Evolutionary conservation across 2,797 vertebrate species (phyloP), one percentile per base, ranked within the genome.

Genomic region (Graptemys geographica): DNA sequence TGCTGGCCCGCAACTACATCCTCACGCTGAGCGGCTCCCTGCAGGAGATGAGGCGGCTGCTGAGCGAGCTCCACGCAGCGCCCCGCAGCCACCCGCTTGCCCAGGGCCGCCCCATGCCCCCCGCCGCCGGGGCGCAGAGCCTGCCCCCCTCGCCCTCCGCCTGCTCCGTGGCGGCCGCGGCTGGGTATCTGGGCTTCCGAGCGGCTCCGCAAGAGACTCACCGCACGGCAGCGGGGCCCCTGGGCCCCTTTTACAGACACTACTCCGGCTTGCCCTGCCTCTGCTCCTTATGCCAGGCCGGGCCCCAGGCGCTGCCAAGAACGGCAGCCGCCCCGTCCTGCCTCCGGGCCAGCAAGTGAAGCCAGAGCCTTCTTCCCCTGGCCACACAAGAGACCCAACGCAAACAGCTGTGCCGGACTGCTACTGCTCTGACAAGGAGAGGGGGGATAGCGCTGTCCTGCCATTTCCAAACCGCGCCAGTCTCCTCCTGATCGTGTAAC

Each of bases 31-130:
- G 98, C 96, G 98, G 98, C 97, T 99, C 99, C 6, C 94, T 99
- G 97, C 98, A 99, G 12, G 99, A 99, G 96, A 99, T 99, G 99
- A 98, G 98, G 97, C 99, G 98, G 94, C 94, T 99, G 81, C 98
- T 99, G 28, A 98, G 98, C 2, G 98, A 99, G 6, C 98, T 99
- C 57, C 99, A 99, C 3, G 98, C 99, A 11, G 97, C 94, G 31
- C 85, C 23, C 23, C 56, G 25, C 56, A 11, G 56, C 88, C n/a
- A 37, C 51, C 56, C 79, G 90, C 74, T 15, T 6, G 37, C n/a
- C 8, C 27, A 5, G 10, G 9, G 0, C 81, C 41, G 79, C 55
- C 86, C 97, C 98, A 98, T 95, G 27, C 56, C 3, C 21, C 97
- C 95, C 97, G 8, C 55, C 91, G 2, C 57, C 92, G 12, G 95